phyloP scores from a whole-genome alignment of 2,888 invertebrate genomes.

The Brenthis ino region DNA sequence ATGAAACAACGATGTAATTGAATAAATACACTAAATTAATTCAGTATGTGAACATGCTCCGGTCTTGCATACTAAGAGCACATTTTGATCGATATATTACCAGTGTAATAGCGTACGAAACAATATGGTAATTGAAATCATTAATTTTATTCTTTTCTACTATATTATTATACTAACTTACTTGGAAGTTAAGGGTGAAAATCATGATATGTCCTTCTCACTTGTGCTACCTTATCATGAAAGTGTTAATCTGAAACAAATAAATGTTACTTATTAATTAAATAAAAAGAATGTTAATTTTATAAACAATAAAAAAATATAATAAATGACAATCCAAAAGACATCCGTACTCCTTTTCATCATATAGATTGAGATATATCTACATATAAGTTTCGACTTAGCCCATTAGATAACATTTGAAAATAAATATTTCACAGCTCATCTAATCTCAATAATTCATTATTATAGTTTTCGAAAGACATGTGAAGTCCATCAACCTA shows the following conservation, averaged over 20 bases:
- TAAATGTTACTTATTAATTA: not conserved
- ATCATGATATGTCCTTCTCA: not conserved
- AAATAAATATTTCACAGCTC: no score
- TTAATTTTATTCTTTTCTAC: no score
- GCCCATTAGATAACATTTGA: no score
- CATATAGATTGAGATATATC: no score
- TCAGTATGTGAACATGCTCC: constrained; percentile 19
- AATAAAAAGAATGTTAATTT: no score
- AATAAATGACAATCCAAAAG: no score
- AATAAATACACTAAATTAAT: constrained; percentile 18
- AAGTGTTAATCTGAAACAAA: constrained; percentile 15
- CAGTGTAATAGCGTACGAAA: not conserved
- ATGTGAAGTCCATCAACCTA: no score
- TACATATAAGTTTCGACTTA: no score
- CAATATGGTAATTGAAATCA: not conserved
- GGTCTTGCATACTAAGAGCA: constrained; percentile 17
- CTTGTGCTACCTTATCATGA: constrained; percentile 12
- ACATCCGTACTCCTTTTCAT: no score
- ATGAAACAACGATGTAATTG: constrained; percentile 14
- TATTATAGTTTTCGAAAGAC: no score
- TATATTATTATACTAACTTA: not conserved
- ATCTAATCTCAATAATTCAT: no score
- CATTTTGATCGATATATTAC: constrained; percentile 8
- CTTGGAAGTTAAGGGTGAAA: constrained; percentile 12
- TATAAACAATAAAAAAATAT: no score